These are phyloP conservation scores for Equus quagga DNA, from an alignment of 2,113 vertebrate genomes.

Conservation along the genomic window DNA sequence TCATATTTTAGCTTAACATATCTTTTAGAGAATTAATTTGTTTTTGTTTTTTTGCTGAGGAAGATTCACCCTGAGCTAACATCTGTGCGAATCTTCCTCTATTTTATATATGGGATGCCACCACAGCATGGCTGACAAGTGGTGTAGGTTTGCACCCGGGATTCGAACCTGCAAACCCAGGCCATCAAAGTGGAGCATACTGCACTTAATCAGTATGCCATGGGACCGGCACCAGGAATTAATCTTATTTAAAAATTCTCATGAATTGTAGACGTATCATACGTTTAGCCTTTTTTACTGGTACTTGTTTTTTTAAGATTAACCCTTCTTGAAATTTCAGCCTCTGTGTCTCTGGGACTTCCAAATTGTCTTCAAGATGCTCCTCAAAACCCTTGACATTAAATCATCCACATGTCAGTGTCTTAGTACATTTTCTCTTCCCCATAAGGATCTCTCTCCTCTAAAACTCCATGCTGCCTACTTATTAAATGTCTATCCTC, in stretches of 20 bases:
- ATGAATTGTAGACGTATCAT: neutral
- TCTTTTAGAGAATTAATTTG: neutral
- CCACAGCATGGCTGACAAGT: too few relatives aligned
- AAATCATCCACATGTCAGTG: neutral
- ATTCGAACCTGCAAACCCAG: too few relatives aligned
- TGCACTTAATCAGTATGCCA: too few relatives aligned
- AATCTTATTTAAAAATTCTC: slow-evolving; percentile 27
- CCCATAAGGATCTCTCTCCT: neutral
- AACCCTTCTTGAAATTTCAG: neutral
- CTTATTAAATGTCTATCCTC: neutral
- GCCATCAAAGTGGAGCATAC: too few relatives aligned
- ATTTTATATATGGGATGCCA: too few relatives aligned
- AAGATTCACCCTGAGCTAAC: too few relatives aligned
- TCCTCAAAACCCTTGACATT: neutral
- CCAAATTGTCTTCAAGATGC: neutral
- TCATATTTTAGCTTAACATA: neutral
- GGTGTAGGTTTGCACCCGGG: too few relatives aligned
- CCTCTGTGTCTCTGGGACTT: neutral
- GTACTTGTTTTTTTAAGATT: neutral
- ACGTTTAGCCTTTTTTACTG: neutral
- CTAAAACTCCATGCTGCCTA: neutral
- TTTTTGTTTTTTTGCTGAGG: too few relatives aligned
- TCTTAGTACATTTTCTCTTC: neutral
- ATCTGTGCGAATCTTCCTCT: too few relatives aligned
- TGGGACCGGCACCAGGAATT: neutral